Conservation (phyloP, 2,797 vertebrate genomes). For the Periophthalmus magnuspinnatus region DNA sequence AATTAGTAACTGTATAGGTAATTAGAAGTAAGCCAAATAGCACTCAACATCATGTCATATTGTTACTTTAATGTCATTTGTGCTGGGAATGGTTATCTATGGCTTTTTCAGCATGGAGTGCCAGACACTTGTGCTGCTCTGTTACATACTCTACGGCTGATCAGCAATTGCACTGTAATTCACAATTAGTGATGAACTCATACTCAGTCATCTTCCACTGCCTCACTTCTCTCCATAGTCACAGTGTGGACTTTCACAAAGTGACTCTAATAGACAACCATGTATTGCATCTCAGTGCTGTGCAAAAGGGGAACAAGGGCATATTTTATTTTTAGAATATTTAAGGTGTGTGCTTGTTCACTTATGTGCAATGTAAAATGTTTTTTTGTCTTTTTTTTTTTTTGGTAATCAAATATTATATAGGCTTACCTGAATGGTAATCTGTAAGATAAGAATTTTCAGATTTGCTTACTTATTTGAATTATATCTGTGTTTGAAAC, state of each 20-base stretch:
- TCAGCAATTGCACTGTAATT: neutral
- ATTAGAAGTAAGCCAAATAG: too few species aligned
- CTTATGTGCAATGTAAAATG: neutral
- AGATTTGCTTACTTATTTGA: neutral
- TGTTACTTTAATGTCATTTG: too few species aligned
- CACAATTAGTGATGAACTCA: neutral
- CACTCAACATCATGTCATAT: too few species aligned
- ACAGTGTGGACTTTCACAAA: constrained; percentile 44
- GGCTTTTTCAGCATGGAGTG: neutral
- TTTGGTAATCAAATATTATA: neutral
- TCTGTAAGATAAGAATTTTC: neutral
- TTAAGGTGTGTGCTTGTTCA: neutral
- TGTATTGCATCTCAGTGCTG: constrained; percentile 42
- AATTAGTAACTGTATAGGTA: neutral
- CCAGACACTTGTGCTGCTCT: neutral
- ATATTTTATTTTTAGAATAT: neutral
- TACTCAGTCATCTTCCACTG: constrained; percentile 3
- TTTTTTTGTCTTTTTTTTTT: too few species aligned
- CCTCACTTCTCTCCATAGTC: constrained; percentile 27
- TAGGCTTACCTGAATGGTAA: neutral
- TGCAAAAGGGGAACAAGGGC: constrained; percentile 41
- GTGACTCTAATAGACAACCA: constrained; percentile 40
- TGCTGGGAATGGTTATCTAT: too few species aligned
- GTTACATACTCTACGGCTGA: neutral
- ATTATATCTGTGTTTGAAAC: neutral